Evolutionary conservation across 2,797 vertebrate species (phyloP).

Genomic region (Pyrocephalus nanus): DNA sequence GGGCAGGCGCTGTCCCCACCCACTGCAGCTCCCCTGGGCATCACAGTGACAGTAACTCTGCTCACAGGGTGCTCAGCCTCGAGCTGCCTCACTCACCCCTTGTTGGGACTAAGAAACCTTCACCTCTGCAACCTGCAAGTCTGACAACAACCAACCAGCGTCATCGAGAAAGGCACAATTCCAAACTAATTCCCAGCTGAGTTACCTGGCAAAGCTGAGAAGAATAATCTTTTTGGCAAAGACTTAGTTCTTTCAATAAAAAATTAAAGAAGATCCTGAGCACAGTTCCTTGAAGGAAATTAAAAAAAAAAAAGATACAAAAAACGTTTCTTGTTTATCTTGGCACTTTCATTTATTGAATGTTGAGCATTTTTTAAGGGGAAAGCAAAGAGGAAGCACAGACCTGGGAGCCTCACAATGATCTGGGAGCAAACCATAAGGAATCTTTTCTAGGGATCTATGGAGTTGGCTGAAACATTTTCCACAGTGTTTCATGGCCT

Average conservation of each 20-base stretch:
- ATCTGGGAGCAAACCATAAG: neutral
- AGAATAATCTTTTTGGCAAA: neutral
- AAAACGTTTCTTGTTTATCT: neutral
- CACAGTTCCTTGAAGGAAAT: neutral
- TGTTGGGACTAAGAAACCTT: neutral
- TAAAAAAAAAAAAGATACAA: accelerated
- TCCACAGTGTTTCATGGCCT: neutral
- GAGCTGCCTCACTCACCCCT: neutral
- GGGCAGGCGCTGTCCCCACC: accelerated
- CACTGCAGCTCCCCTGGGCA: accelerated
- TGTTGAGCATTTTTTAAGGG: neutral
- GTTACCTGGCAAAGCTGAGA: neutral
- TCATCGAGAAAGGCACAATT: neutral
- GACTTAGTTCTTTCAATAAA: neutral
- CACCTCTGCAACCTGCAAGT: neutral
- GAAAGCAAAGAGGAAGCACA: neutral
- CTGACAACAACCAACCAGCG: neutral
- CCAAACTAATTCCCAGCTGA: neutral
- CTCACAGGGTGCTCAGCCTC: accelerated
- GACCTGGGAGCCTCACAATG: neutral
- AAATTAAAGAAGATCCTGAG: neutral
- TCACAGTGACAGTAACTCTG: neutral
- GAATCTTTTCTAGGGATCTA: neutral
- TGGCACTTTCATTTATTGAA: neutral
- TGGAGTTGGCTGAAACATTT: neutral